Conservation (phyloP, 2,888 invertebrate genomes). For the Smittia sp. region DNA sequence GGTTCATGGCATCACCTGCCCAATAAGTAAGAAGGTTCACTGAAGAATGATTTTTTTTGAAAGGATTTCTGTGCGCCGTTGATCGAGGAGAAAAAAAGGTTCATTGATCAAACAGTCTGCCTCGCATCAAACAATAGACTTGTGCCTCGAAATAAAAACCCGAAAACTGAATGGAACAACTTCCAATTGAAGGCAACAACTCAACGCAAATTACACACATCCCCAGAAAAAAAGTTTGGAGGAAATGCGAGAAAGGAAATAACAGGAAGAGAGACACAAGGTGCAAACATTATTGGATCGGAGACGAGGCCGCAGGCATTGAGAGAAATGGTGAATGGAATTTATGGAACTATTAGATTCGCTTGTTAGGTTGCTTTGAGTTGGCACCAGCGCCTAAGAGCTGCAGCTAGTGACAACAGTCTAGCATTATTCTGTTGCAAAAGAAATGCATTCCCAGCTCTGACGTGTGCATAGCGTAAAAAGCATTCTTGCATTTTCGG, state of each 20-base stretch:
- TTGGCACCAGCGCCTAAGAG: too few species aligned
- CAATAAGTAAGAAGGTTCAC: conserved; percentile 10
- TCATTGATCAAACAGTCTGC: conserved; percentile 38
- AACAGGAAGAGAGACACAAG: conserved; percentile 32
- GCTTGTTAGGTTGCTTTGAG: too few species aligned
- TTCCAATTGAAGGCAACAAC: neutral
- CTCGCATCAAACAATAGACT: conserved; percentile 22
- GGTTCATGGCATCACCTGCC: conserved; percentile 26
- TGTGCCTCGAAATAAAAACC: conserved; percentile 26
- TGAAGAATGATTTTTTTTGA: conserved; percentile 13
- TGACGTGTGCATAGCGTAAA: neutral
- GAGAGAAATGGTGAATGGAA: too few species aligned
- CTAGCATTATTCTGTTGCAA: too few species aligned
- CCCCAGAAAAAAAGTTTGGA: neutral
- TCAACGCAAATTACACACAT: conserved; percentile 35
- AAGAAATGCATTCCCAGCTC: neutral
- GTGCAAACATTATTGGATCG: conserved; percentile 38
- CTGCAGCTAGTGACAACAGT: too few species aligned
- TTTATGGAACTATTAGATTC: too few species aligned
- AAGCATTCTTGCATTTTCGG: neutral
- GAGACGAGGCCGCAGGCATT: too few species aligned
- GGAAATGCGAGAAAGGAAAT: conserved; percentile 23
- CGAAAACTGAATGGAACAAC: neutral
- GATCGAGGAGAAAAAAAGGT: conserved; percentile 29
- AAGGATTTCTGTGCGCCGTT: conserved; percentile 20